Base-by-base conservation (phyloP, 2,797 vertebrate species). In the Hephaestus fuliginosus region DNA sequence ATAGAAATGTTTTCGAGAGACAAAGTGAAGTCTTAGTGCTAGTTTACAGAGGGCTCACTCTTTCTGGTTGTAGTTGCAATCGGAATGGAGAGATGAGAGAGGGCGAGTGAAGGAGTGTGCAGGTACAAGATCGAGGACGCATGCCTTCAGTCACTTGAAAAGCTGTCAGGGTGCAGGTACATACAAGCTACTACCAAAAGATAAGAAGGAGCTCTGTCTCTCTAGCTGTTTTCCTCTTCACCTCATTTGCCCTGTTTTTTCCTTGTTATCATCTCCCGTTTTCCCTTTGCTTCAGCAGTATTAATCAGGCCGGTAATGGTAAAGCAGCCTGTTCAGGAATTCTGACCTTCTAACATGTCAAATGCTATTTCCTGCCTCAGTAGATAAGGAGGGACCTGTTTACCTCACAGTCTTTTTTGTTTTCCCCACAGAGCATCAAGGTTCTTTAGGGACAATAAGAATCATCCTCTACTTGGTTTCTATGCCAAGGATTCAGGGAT, bases 111-210 rank as follows among this genome's bases (percentile, higher is more conserved):
- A 82, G 82, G 46, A 81, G 86, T 81, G 71, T 66, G 87, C 56
- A 89, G 89, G 91, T 89, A 90, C 88, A 89, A 89, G 89, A 92
- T 92, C 91, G 84, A 84, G 90, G 68, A 89, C 90, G 89, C 89
- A 87, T 89, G 74, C 88, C 88, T 86, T 86, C 79, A 93, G 93
- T 94, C 94, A 94, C 94, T 94, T 93, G 94, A 94, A 93, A 93
- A 95, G 86, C 93, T 95, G 94, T 95, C 93, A 93, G 92, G 89
- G 86, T 80, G 86, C 90, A 86, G 92, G 88, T 85, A 85, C 88
- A 89, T 90, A 92, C 86, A 90, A 94, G 91, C 88, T 93, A 91
- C 86, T 88, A 88, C 72, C 77, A 69, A 62, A 64, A 94, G 95
- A 95, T 95, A 95, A 95, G 92, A 84, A 81, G 84, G 72, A 89